Base-by-base conservation (phyloP, 2,797 vertebrate genomes). In the Acrossocheilus fasciatus region DNA sequence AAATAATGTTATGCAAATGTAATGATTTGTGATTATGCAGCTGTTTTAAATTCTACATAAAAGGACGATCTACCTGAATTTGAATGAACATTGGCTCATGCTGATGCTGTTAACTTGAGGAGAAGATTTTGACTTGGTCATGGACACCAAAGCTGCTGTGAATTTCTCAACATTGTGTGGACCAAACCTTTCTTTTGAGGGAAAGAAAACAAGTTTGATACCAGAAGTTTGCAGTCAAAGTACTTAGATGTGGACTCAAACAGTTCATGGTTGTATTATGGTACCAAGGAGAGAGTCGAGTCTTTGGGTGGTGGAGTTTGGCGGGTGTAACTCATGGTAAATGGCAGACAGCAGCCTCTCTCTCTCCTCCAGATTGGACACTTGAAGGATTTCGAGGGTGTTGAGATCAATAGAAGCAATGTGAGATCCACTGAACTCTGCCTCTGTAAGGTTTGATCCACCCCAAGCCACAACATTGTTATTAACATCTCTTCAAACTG, bases 261-360 rank as follows among this genome's bases (percentile, higher is more conserved):
- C 6, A 12, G 9, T 34, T 83, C 10, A 52, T 23, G n/a, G 11
- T 62, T 45, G 41, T 69, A 52, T 39, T 50, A 23, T 43, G 10
- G 92, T 90, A 96, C 95, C 94, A 1, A 95, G 89, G 77, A 95
- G 87, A 9, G 91, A 92, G 90, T 96, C 92, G 2, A 95, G 88
- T 80, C 86, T 92, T 89, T 90, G 92, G 72, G 91, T 92, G 86
- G 88, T 76, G 41, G 77, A 87, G 88, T 92, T 95, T 52, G 93
- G 92, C 77, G 95, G 94, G 86, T 95, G 94, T 50, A 96, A 92
- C 83, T 96, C 92, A 62, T 93, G 92, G 77, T 96, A 96, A 86
- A 96, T 92, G 39, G 94, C 94, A 0, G 95, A 95, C 59, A 96
- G 92, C 18, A 96, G 86, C 68, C 78, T 91, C 91, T 96, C 96